Evolutionary conservation across 2,888 invertebrate genomes (phyloP).

Genomic region (Tenodera sinensis): DNA sequence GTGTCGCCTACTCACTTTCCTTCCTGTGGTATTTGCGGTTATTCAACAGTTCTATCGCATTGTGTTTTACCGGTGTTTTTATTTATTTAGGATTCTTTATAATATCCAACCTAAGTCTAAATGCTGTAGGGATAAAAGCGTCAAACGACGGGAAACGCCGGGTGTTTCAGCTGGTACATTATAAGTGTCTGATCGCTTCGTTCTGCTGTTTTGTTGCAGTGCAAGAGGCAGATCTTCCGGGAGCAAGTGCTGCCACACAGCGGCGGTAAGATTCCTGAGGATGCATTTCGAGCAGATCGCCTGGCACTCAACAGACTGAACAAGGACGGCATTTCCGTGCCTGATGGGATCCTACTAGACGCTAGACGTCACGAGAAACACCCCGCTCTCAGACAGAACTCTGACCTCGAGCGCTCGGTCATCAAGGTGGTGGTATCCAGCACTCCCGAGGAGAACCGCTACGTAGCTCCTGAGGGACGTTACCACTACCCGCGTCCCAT

Average conservation of each 20-base stretch:
- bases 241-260: constrained; percentile 58
- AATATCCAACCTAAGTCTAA: too few relatives aligned
- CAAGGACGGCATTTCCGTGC: constrained; percentile 58
- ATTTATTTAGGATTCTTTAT: too few relatives aligned
- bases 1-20: too few relatives aligned
- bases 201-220: constrained; percentile 39
- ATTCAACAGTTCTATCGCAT: too few relatives aligned
- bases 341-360: constrained; percentile 57
- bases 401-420: constrained; percentile 28
- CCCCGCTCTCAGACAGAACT: constrained; percentile 32
- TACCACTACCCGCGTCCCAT: constrained; percentile 47
- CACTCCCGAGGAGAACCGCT: constrained; percentile 37
- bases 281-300: constrained; percentile 58
- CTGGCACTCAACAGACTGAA: constrained; percentile 57
- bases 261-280: constrained; percentile 62
- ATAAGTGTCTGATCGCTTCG: too few relatives aligned
- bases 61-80: too few relatives aligned
- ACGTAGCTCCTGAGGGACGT: constrained; percentile 50
- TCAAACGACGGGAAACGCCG: too few relatives aligned
- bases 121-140: too few relatives aligned
- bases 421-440: constrained; percentile 17
- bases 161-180: too few relatives aligned
- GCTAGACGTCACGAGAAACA: constrained; percentile 42
- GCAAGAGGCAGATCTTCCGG: constrained; percentile 60
- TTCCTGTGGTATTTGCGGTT: too few relatives aligned